Base-by-base conservation (phyloP, 2,113 vertebrate species). In the Butorides virescens region DNA sequence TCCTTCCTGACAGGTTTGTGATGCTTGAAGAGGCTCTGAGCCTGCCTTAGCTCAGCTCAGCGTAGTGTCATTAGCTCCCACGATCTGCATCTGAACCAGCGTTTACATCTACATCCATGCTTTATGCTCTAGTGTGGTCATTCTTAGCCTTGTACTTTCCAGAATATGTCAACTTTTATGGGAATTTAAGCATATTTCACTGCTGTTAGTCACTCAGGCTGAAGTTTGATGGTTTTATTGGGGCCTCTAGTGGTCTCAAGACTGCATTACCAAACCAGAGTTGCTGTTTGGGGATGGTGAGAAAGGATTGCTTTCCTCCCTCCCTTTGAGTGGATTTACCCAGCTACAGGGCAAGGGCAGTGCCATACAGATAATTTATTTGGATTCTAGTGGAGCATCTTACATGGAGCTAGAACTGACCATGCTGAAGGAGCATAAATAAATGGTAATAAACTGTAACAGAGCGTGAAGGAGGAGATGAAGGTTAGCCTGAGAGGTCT, bases 231-330 rank as follows among this genome's bases (percentile, higher is more conserved):
- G 90, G 96, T 93, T 97, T 93, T 77, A 32, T 17, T 97, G 90
- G 87, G 97, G 65, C 97, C 95, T 96, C 97, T 98, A 97, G 96
- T 81, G 97, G 97, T 66, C 10, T 70, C 32, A 29, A 10, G 5
- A 5, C 34, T 61, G 44, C 44, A 85, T 61, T 75, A 49, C 87
- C 80, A 16, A 58, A 15, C 25, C 52, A 12, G 44, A 75, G 84
- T 32, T 37, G n/a, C 76, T 34, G 3, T 30, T 34, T 2, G 3
- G 46, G 44, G 11, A 6, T 73, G 52, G 34, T 21, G 46, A 34
- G 79, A 29, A 63, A 56, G 49, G 11, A 29, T 77, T 67, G 47
- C 46, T 76, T 49, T 46, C 27, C 77, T 72, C 11, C 34, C n/a
- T 71, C 23, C 30, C 22, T 39, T 21, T 11, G 30, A 20, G 16